Percentiles rank a stretch among this genome's conserved stretches.
These are phyloP conservation scores for Megaceryle maxima DNA, from an alignment of 2,113 vertebrate genomes.

Conservation along the genomic window DNA sequence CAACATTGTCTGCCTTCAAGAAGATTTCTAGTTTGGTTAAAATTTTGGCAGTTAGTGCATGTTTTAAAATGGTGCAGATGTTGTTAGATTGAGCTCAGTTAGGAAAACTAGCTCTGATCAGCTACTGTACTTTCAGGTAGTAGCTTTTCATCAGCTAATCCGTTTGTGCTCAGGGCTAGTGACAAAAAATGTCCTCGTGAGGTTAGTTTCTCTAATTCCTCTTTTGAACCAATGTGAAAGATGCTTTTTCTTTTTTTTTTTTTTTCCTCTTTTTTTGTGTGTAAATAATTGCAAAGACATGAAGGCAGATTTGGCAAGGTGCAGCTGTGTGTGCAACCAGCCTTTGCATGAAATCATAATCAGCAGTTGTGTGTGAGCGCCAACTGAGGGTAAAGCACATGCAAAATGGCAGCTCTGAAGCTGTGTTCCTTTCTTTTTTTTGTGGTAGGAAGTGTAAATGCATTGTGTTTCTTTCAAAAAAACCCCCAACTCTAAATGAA, in stretches of 20 bases:
- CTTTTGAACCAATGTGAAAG: not conserved
- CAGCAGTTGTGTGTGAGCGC: not conserved
- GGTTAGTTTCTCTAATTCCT: slow-evolving; percentile 14
- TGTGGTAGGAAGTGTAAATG: not conserved
- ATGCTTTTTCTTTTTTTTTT: not conserved
- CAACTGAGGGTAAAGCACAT: not conserved
- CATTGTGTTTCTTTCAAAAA: not conserved
- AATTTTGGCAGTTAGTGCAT: not conserved
- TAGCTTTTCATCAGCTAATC: not conserved
- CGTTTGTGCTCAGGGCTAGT: not conserved
- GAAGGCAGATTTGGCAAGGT: not conserved
- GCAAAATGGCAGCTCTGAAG: not conserved
- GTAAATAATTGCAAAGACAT: not conserved
- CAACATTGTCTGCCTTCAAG: not conserved
- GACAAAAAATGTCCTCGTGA: not conserved
- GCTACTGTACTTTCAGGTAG: not conserved
- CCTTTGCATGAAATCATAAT: not conserved
- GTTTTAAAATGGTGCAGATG: fast-evolving
- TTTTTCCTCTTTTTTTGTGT: not conserved
- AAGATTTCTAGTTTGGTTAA: not conserved
- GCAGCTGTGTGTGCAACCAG: not conserved
- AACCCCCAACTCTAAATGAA: not conserved
- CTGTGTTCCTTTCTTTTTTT: not conserved
- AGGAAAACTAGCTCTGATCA: not conserved
- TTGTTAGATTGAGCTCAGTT: not conserved